Evolutionary conservation across 2,888 invertebrate genomes (phyloP).

Genomic region (Linyphia triangularis): DNA sequence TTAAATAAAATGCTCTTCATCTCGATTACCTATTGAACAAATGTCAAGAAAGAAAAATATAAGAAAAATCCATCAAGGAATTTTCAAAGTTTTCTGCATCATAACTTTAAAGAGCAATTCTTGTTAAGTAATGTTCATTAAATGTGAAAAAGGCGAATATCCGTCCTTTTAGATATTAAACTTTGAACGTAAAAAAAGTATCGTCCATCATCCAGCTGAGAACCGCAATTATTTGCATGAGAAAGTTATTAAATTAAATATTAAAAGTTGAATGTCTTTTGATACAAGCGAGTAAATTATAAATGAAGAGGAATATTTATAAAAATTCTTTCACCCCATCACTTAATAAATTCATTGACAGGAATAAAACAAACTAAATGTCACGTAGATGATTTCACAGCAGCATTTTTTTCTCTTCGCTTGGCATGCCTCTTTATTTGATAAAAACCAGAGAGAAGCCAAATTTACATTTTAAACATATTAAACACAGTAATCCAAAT

Average conservation of each 20-base stretch:
- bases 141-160: background rate
- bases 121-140: conserved; percentile 66
- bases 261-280: conserved; percentile 66
- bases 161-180: conserved; percentile 45
- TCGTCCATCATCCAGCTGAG: conserved; percentile 33
- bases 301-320: conserved; percentile 62
- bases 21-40: no score
- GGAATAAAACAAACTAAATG: conserved; percentile 69
- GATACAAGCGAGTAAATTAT: conserved; percentile 68
- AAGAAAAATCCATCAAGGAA: no score
- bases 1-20: no score
- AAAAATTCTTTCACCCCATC: conserved; percentile 6
- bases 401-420: background rate
- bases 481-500: conserved; percentile 76
- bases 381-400: conserved; percentile 63
- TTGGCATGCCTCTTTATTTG: conserved; percentile 64
- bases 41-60: no score
- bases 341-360: conserved; percentile 74
- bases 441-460: conserved; percentile 62
- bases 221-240: conserved; percentile 73
- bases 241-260: conserved; percentile 74
- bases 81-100: background rate
- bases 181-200: conserved; percentile 2
- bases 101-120: background rate
- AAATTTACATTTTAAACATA: conserved; percentile 75